Evolutionary conservation across 2,888 invertebrate species (phyloP).

Genomic region (Drosophila ochracea): DNA sequence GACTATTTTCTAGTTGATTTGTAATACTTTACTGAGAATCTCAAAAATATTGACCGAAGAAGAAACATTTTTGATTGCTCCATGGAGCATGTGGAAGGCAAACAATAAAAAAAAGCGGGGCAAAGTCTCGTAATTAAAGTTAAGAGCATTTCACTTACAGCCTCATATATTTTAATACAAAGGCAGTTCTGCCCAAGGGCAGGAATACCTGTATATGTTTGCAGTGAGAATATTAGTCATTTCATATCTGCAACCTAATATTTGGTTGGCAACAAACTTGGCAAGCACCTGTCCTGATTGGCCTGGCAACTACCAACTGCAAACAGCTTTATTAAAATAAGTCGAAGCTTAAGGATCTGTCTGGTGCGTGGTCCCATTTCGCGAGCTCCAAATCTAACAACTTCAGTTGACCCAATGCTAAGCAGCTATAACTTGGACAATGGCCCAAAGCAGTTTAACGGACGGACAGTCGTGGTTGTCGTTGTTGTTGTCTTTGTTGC

Average conservation of each 20-base stretch:
- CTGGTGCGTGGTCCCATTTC: constrained; percentile 73
- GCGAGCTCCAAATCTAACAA: constrained; percentile 59
- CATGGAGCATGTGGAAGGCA: constrained; percentile 4
- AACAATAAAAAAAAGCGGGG: constrained; percentile 2
- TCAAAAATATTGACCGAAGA: background rate
- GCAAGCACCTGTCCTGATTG: constrained; percentile 55
- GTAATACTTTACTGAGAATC: constrained; percentile 2
- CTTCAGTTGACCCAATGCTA: constrained; percentile 73
- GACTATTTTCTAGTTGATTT: background rate
- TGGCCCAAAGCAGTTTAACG: constrained; percentile 75
- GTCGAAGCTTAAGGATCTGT: constrained; percentile 51
- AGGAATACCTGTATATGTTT: constrained; percentile 2
- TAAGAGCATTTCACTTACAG: constrained; percentile 33
- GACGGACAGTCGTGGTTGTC: constrained; percentile 43
- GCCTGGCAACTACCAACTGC: constrained; percentile 17
- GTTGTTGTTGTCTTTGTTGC: constrained; percentile 32
- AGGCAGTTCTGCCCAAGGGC: constrained; percentile 19
- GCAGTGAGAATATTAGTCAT: constrained; percentile 10
- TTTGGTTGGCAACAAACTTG: constrained; percentile 25
- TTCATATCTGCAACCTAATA: constrained; percentile 21
- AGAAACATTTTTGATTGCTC: constrained; percentile 7
- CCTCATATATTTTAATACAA: constrained; percentile 37
- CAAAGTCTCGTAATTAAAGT: constrained; percentile 13
- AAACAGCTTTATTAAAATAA: constrained; percentile 63
- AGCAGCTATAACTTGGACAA: constrained; percentile 71